Conservation (phyloP, 2,888 invertebrate genomes). For the Panzeria rudis region DNA sequence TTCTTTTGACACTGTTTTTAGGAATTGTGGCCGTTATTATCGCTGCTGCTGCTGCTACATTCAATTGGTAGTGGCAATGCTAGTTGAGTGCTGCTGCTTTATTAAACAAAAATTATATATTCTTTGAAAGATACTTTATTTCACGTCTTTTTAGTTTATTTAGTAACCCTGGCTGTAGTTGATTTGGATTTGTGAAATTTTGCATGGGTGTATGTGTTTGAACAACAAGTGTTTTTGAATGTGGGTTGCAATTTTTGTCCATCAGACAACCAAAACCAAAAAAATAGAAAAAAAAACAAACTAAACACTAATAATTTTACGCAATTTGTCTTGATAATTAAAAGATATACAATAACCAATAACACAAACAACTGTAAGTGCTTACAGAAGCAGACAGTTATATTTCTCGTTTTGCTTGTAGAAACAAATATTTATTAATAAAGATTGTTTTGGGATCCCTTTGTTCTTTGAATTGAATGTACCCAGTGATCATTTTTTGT, state of each 20-base stretch:
- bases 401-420: constrained; percentile 2
- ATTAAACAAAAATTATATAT: not conserved
- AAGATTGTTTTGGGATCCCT: constrained; percentile 36
- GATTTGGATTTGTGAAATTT: constrained; percentile 16
- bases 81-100: constrained; percentile 10
- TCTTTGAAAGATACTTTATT: not conserved
- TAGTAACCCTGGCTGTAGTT: not conserved
- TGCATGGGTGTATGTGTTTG: not conserved
- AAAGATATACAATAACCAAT: constrained; percentile 17
- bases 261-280: constrained; percentile 26
- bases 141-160: not conserved
- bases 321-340: constrained; percentile 61
- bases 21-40: constrained; percentile 4
- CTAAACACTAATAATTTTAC: constrained; percentile 59
- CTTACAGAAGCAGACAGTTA: not conserved
- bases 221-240: constrained; percentile 63
- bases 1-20: constrained; percentile 30
- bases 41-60: constrained; percentile 11
- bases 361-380: constrained; percentile 5
- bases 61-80: not conserved
- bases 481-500: too few relatives aligned
- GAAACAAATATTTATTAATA: constrained; percentile 26
- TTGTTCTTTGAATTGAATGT: not conserved
- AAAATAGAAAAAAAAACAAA: constrained; percentile 1
- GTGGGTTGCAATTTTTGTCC: constrained; percentile 60